Evolutionary conservation across 2,888 invertebrate species (phyloP), one percentile per base, ranked within the genome.

Genomic region (Cephonodes hylas): DNA sequence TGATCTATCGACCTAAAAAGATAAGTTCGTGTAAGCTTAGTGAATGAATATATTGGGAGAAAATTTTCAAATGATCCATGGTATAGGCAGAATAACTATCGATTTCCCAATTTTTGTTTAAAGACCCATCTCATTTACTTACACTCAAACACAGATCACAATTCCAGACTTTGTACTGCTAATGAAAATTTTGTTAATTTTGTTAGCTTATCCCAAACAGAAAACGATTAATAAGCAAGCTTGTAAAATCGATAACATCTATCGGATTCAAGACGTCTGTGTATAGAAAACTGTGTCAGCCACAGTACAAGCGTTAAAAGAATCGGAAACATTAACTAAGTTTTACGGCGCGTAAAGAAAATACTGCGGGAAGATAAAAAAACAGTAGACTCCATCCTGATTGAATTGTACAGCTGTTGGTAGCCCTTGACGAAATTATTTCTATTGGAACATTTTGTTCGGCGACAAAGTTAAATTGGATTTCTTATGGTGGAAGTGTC

Each of bases 381-480:
- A 84, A 85, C 81, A 84, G 75, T 80, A 81, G 82, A 79, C 76
- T 78, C 72, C 71, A 66, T 76, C 68, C 86, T 88, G 89, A 91
- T 90, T 90, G 91, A 91, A 90, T 89, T 86, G 88, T 88, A 89
- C 89, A 89, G 81, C 86, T 88, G 89, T 84, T 85, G 84, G 79
- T 76, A 81, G 84, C 86, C 85, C 87, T 90, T 89, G 88, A 88
- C 87, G 85, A 87, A 90, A 91, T 91, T 90, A 90, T 91, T 89
- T 91, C 88, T 88, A 90, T 88, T 86, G 89, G 84, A 89, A 84
- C 89, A 89, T 89, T 89, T 87, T 88, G 89, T 88, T 85, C 89
- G 83, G 83, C 80, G 89, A 85, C 86, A 86, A 91, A 90, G 91
- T 91, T 91, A 90, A 91, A 90, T 90, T 91, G 89, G 88, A 90